Conservation (phyloP, 1,140 invertebrate genomes). For the Hycleus cichorii region DNA sequence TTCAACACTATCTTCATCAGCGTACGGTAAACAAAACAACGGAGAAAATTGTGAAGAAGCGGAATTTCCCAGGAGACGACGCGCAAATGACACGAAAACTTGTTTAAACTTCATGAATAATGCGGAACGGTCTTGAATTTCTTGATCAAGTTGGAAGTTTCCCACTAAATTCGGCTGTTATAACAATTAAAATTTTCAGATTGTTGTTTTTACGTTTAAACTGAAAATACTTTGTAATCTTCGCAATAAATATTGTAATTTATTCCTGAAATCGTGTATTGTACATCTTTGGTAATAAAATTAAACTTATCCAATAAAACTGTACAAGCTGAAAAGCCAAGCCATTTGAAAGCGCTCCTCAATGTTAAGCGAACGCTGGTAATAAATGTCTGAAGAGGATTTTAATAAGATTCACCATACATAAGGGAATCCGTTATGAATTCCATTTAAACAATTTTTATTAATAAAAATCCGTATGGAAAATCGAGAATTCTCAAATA, state of each 20-base stretch:
- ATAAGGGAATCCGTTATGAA: no score
- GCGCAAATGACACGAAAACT: constrained; percentile 22
- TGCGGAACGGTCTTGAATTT: not conserved
- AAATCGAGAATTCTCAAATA: no score
- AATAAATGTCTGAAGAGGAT: constrained; percentile 10
- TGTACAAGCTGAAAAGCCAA: constrained; percentile 2
- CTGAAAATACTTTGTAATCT: constrained; percentile 9
- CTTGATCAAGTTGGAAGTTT: no score
- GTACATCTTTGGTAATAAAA: constrained; percentile 3
- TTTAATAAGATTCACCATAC: no score
- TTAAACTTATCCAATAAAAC: constrained; percentile 13
- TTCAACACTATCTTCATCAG: no score
- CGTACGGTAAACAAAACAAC: constrained; percentile 6
- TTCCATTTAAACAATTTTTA: no score
- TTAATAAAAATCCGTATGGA: no score
- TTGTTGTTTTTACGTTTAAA: not conserved
- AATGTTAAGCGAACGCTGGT: not conserved
- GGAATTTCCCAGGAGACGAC: constrained; percentile 22
- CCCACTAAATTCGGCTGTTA: no score
- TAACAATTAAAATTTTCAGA: no score
- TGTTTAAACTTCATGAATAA: constrained; percentile 21
- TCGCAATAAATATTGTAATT: constrained; percentile 6
- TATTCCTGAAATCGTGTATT: constrained; percentile 1
- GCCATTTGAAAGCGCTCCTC: not conserved
- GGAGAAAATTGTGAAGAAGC: constrained; percentile 12